phyloP scores from a whole-genome alignment of 1,140 invertebrate species.

The Eumaeus atala region DNA sequence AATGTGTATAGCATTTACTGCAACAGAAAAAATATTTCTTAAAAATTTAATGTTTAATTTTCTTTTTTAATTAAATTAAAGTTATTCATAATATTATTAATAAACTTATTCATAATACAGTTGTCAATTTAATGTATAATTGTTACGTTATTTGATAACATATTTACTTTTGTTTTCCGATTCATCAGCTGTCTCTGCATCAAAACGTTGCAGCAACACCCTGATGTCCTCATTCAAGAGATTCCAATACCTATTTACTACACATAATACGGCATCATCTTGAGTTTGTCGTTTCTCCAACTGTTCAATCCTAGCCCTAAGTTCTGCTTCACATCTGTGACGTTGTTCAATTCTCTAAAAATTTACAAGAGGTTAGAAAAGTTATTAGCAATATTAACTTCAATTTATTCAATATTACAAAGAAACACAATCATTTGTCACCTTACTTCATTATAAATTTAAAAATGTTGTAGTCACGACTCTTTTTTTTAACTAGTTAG shows the following conservation, averaged over 20 bases:
- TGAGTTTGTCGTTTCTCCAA: conserved; percentile 97
- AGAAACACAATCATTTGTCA: too few species aligned
- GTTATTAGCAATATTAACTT: background rate
- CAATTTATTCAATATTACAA: too few species aligned
- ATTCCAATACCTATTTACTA: conserved; percentile 99
- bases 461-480: too few species aligned
- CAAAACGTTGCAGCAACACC: conserved; percentile 94
- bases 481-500: too few species aligned
- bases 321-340: conserved; percentile 90
- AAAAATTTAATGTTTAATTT: too few species aligned
- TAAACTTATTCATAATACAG: too few species aligned
- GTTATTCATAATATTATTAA: too few species aligned
- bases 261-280: conserved; percentile 97
- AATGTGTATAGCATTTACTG: too few species aligned
- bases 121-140: too few species aligned
- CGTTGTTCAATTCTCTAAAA: conserved; percentile 90
- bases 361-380: background rate
- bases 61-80: too few species aligned
- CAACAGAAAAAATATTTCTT: too few species aligned
- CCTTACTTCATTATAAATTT: too few species aligned
- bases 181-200: conserved; percentile 97
- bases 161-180: conserved; percentile 91
- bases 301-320: conserved; percentile 95
- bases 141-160: background rate
- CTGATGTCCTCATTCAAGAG: conserved; percentile 97